Evolutionary conservation across 2,113 vertebrate genomes (phyloP).

Genomic region (Himantopus leucocephalus): DNA sequence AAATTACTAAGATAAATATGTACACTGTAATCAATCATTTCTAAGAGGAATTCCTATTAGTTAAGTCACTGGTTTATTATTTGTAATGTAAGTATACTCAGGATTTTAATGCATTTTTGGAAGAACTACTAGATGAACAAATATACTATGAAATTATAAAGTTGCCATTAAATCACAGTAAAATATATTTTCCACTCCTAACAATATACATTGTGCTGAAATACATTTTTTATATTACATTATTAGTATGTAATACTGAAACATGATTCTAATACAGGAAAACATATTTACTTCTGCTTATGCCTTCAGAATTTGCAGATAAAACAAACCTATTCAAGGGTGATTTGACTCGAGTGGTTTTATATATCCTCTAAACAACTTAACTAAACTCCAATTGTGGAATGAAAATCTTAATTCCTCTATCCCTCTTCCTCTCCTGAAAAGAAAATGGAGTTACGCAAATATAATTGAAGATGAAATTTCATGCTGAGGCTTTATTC

Average conservation of each 20-base stretch:
- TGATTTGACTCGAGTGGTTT: conserved; percentile 26
- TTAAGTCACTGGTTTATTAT: background rate
- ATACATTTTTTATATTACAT: background rate
- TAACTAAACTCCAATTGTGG: conserved; percentile 14
- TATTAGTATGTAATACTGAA: background rate
- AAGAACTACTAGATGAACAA: background rate
- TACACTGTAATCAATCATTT: background rate
- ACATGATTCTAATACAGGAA: background rate
- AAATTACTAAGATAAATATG: background rate
- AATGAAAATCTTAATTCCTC: conserved; percentile 40
- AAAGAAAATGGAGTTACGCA: conserved; percentile 44
- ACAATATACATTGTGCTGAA: background rate
- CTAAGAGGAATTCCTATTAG: background rate
- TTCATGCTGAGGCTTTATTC: conserved; percentile 16
- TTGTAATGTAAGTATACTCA: background rate
- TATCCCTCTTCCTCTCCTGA: conserved; percentile 19
- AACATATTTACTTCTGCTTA: background rate
- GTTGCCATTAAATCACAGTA: background rate
- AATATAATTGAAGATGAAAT: conserved; percentile 29
- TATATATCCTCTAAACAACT: conserved; percentile 41
- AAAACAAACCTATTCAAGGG: background rate
- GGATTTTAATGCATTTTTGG: background rate
- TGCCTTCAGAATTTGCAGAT: background rate
- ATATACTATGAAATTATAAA: background rate
- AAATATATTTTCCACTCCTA: background rate